Percentiles rank a stretch among this genome's conserved stretches.
phyloP scores from a whole-genome alignment of 2,888 invertebrate genomes.

The Argyra leucocephala region DNA sequence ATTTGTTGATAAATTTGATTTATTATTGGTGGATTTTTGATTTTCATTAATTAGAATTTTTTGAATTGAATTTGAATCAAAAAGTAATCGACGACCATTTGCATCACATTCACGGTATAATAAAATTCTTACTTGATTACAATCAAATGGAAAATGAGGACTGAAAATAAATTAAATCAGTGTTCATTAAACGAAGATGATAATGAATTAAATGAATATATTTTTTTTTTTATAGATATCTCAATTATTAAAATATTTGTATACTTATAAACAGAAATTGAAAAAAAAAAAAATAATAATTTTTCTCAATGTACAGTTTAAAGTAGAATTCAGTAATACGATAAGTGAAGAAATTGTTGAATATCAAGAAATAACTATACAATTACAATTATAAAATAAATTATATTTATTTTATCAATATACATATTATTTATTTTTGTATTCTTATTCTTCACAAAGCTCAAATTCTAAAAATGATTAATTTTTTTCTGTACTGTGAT shows the following conservation, averaged over 20 bases:
- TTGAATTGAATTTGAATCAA: slow-evolving; percentile 66
- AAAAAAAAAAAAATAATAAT: background rate
- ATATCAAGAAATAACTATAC: too few relatives aligned
- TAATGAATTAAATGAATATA: background rate
- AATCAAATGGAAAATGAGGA: slow-evolving; percentile 51
- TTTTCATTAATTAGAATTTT: slow-evolving; percentile 46
- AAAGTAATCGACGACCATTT: slow-evolving; percentile 68
- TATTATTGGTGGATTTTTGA: slow-evolving; percentile 28
- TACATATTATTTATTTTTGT: too few relatives aligned
- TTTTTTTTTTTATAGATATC: background rate
- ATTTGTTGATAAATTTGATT: slow-evolving; percentile 14
- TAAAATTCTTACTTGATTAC: slow-evolving; percentile 68
- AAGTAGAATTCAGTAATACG: too few relatives aligned
- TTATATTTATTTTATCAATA: too few relatives aligned
- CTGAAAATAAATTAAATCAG: background rate
- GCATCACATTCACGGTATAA: slow-evolving; percentile 80
- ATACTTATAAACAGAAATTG: background rate
- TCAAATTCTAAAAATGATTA: too few relatives aligned
- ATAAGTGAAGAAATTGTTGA: too few relatives aligned
- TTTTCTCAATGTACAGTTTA: too few relatives aligned
- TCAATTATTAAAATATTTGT: background rate
- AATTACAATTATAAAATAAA: too few relatives aligned
- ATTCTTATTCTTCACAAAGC: too few relatives aligned
- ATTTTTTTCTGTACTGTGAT: too few relatives aligned
- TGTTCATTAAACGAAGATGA: too few relatives aligned